These are phyloP conservation scores for Gorsachius magnificus DNA, from an alignment of 2,797 vertebrate genomes.

Conservation along the genomic window DNA sequence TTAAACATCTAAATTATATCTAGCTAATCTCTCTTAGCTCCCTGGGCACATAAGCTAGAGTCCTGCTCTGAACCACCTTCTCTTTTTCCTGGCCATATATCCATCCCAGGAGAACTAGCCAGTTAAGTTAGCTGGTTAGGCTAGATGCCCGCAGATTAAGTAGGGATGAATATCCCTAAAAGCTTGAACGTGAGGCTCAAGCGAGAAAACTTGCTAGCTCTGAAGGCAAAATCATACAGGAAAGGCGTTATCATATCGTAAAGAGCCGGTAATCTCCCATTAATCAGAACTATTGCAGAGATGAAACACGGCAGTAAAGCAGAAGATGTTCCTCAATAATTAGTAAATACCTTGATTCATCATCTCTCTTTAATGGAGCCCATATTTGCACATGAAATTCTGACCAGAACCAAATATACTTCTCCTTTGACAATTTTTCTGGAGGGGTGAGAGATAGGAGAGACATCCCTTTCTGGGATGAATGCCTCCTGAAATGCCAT, in stretches of 20 bases:
- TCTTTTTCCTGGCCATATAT: neutral
- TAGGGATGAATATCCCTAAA: neutral
- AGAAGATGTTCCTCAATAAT: neutral
- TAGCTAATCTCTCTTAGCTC: constrained; percentile 26
- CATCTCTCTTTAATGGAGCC: neutral
- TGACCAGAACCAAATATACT: neutral
- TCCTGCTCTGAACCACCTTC: neutral
- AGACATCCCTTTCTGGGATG: neutral
- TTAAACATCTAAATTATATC: constrained; percentile 48
- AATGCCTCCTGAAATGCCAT: neutral
- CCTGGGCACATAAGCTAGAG: neutral
- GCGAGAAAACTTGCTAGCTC: neutral
- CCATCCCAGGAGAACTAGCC: neutral
- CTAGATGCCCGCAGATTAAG: neutral
- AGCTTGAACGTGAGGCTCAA: neutral
- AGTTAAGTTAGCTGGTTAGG: neutral
- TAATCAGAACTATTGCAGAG: neutral
- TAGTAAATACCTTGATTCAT: neutral
- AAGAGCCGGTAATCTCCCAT: neutral
- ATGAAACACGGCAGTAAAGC: neutral
- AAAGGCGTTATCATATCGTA: fast-evolving
- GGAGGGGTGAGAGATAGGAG: neutral
- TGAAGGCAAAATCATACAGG: neutral
- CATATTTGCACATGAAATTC: neutral
- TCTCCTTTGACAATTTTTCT: neutral